Conservation (phyloP, 2,797 vertebrate genomes). For the Scomberomorus guttatus region DNA sequence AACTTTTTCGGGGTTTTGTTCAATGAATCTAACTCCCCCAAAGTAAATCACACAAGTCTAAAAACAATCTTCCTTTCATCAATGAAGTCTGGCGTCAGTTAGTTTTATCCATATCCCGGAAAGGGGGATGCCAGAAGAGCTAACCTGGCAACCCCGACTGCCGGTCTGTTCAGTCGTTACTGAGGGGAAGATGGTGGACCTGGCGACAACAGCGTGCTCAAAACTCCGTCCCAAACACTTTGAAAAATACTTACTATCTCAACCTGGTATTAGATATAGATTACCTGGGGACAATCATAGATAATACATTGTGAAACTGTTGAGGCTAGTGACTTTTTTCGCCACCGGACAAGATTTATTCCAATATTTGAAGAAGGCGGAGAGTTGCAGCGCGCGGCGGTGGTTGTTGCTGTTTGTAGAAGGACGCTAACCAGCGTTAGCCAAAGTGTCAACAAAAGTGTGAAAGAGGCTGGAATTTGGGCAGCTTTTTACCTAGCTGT, state of each 20-base stretch:
- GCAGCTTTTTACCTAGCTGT: not conserved
- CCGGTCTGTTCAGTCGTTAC: constrained; percentile 68
- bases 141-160: constrained; percentile 72
- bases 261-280: constrained; percentile 81
- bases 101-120: constrained; percentile 1
- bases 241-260: constrained; percentile 75
- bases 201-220: constrained; percentile 80
- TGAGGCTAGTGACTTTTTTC: constrained; percentile 9
- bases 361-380: constrained; percentile 17
- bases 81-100: not conserved
- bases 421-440: constrained; percentile 43
- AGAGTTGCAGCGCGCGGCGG: constrained; percentile 59
- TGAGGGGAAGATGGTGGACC: constrained; percentile 88
- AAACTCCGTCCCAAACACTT: constrained; percentile 83
- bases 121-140: constrained; percentile 46
- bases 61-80: not conserved
- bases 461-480: not conserved
- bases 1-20: not conserved
- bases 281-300: constrained; percentile 85
- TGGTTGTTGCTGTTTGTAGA: constrained; percentile 15
- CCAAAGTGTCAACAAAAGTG: constrained; percentile 51
- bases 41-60: no score
- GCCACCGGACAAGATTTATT: constrained; percentile 18
- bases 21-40: no score
- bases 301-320: constrained; percentile 76